A percentile compares a stretch with the other conserved stretches of the same genome.
Conservation (phyloP, 2,888 invertebrate species). For the Synanthedon tipuliformis region DNA sequence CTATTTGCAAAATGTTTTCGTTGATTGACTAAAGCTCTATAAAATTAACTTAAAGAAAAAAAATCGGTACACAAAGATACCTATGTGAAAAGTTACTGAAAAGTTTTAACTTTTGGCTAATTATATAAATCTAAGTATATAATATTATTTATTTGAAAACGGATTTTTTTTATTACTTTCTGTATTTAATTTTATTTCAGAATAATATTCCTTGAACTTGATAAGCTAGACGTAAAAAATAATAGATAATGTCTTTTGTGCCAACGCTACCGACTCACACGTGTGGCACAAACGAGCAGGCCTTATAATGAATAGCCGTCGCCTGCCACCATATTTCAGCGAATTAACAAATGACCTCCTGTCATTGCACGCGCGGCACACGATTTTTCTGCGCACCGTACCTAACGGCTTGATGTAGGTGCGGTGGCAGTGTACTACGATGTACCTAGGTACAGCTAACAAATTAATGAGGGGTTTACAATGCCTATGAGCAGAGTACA, state of each 20-base stretch:
- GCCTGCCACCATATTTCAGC: constrained; percentile 64
- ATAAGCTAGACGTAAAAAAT: too few relatives aligned
- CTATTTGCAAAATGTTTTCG: too few relatives aligned
- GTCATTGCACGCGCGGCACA: constrained; percentile 55
- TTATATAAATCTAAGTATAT: too few relatives aligned
- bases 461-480: constrained; percentile 40
- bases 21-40: too few relatives aligned
- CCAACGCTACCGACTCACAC: constrained; percentile 46
- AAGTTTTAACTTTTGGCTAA: too few relatives aligned
- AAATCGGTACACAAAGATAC: too few relatives aligned
- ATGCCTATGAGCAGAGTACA: background rate
- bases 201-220: too few relatives aligned
- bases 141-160: too few relatives aligned
- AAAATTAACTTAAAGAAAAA: too few relatives aligned
- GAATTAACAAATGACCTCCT: constrained; percentile 67
- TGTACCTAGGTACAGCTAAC: constrained; percentile 3
- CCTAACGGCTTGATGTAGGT: constrained; percentile 56
- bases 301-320: constrained; percentile 67
- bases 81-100: too few relatives aligned
- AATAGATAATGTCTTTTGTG: constrained; percentile 12
- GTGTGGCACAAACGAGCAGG: constrained; percentile 64
- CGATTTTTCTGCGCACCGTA: constrained; percentile 67
- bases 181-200: too few relatives aligned
- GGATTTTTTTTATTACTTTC: too few relatives aligned
- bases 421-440: constrained; percentile 38